Evolutionary conservation across 23 tunicate genomes (phyloP).

Genomic region (Halocynthia roretzi): DNA sequence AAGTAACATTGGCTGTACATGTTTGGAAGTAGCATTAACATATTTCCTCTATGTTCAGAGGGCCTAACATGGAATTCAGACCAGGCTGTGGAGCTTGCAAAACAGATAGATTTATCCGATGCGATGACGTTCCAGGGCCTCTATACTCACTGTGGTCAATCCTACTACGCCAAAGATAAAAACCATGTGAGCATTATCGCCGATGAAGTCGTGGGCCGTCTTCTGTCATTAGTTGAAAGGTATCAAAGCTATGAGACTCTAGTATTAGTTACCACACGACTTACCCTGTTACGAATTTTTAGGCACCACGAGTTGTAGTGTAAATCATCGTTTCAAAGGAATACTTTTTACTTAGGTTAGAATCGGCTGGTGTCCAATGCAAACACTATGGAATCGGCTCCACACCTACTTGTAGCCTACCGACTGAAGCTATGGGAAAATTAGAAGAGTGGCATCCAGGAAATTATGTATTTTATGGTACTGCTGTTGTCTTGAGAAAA

Average conservation of each 20-base stretch:
- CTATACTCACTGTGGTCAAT: constrained; percentile 74
- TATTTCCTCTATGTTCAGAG: constrained; percentile 4
- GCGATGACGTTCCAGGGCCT: constrained; percentile 33
- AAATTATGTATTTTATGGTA: constrained; percentile 67
- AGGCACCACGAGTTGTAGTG: too few species aligned
- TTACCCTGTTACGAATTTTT: too few species aligned
- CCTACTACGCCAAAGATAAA: constrained; percentile 25
- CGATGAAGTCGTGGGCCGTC: neutral
- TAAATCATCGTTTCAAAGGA: too few species aligned
- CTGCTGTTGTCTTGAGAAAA: constrained; percentile 20
- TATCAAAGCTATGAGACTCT: neutral
- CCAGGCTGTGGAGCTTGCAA: constrained; percentile 14
- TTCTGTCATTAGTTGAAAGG: constrained; percentile 31
- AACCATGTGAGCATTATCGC: constrained; percentile 30
- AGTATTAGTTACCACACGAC: too few species aligned
- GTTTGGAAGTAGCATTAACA: neutral
- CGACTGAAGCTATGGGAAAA: constrained; percentile 40
- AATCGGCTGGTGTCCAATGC: constrained; percentile 39
- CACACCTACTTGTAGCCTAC: constrained; percentile 77
- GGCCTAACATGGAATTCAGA: constrained; percentile 27
- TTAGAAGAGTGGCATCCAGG: constrained; percentile 94
- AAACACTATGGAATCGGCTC: constrained; percentile 68
- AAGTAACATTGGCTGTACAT: too few species aligned
- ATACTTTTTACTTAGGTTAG: constrained; percentile 19
- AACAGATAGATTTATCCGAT: constrained; percentile 9